Base-by-base conservation (phyloP, 2,113 vertebrate species). In the Lophius piscatorius region DNA sequence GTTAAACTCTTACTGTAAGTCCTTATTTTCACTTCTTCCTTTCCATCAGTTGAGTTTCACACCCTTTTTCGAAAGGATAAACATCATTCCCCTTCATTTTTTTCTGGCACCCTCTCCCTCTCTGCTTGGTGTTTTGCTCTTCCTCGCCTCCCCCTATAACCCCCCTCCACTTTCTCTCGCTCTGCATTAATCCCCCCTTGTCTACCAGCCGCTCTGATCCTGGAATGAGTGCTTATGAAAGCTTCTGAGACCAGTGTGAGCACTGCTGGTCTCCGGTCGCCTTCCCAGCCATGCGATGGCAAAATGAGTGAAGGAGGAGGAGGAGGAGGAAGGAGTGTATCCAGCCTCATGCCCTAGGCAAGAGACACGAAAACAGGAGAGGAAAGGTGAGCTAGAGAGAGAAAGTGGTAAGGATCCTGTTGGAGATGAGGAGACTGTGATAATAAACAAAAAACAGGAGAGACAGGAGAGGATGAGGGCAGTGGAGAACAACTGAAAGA, bases 151-250 rank as follows among this genome's bases (percentile, higher is more conserved):
- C 51, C 38, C 59, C 31, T n/a, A 28, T 46, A 21, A 23, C 17
- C 47, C 24, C 3, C 55, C 9, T 21, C 36, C 38, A 48, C 63
- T 55, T 64, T 71, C 51, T 33, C 75, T 36, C 20, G 9, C 78
- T 75, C 50, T 62, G 74, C 78, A 62, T 81, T 83, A 84, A 84
- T 74, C 73, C 66, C 38, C 16, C 49, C 74, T 75, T 55, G 65
- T 82, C 70, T 82, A 64, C 58, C 56, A 63, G 58, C 59, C 61
- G 54, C 67, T 78, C 80, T 81, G 83, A 85, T 82, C 81, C 74
- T 31, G 21, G 57, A 36, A 83, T 71, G 74, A 50, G 60, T 61
- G 60, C 83, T 86, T 86, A 73, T 65, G 62, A 76, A 51, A 75
- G 69, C 80, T 85, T 38, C 62, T 63, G 46, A 34, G 67, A 77